Base-by-base conservation (phyloP, 2,797 vertebrate species). In the Enteromius afrohamiltoni region DNA sequence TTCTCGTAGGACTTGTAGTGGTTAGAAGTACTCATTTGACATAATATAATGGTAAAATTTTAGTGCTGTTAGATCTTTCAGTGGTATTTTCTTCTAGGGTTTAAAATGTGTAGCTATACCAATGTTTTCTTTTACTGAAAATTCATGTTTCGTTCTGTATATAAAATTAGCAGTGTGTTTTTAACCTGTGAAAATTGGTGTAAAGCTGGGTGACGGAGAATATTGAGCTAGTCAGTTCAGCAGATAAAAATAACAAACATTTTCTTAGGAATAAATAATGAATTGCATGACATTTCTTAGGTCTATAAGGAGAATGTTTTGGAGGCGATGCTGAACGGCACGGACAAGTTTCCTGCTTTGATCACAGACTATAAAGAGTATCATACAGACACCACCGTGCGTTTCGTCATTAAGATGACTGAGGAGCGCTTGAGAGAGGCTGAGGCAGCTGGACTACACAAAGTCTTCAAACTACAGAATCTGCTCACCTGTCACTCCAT, bases 291-390 rank as follows among this genome's bases (percentile, higher is more conserved):
- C 3, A 3, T 73, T 47, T 74, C 1, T 85, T 85, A 99, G 98
- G 76, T 91, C 1, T 99, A 98, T 45, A 99, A 99, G 86, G 98
- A 99, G 90, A 97, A 96, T 8, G 96, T 99, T 68, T 92, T 99
- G 91, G 98, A 99, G 90, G 94, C 94, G 0, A 99, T 99, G 98
- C 79, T 99, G 89, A 98, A 96, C 0, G 98, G 98, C 81, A 96
- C 96, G 0, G 97, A 99, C 77, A 99, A 99, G 93, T 95, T 95
- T 1, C 96, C 96, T 0, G 74, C 98, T 62, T 95, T 99, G n/a
- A 99, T 99, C 92, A 96, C 95, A 0, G 97, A 99, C 92, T 99
- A 98, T 77, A 97, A 95, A 85, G 98, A 99, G 26, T 99, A 99
- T 89, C 98, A 99, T 93, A 99, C 98, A 0, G 98, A 99, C 88